Base-by-base conservation (phyloP, 2,797 vertebrate genomes). In the Rhynchonycteris naso region DNA sequence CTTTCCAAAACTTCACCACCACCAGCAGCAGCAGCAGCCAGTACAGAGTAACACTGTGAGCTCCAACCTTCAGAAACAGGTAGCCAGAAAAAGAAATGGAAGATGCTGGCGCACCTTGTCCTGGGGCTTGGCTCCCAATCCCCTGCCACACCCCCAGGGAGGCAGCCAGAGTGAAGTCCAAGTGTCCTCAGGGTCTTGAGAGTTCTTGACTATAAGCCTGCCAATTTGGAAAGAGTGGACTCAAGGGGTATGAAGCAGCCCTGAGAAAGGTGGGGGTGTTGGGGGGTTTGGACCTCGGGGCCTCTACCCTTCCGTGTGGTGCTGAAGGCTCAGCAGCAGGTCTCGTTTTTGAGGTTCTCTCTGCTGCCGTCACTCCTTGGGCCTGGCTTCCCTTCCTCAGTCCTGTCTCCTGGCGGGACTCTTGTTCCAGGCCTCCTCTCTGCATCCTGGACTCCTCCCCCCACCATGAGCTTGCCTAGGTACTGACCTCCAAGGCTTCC, bases 81-180 rank as follows among this genome's bases (percentile, higher is more conserved):
- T 5, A 5, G 14, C n/a, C 58, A 19, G 68, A 16, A 21, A 54
- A 35, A 59, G 38, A 52, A 22, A 58, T 0, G 16, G 56, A 43
- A 75, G 59, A n/a, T 11, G 8, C 16, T 2, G 24, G 3, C 0
- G 1, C 22, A 22, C 12, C 2, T 19, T 30, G 30, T 22, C 1
- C 0, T n/a, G 66, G 47, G 21, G 22, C 21, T n/a, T 16, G 54
- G 80, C 10, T 78, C 38, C 63, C 61, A 35, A 4, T 19, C 30
- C 56, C 63, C 54, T 9, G 16, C n/a, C 15, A 30, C 7, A 10
- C 15, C 69, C 7, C 21, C 11, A 28, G 22, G 24, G n/a, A 38
- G 43, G 12, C n/a, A 24, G 54, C 2, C 12, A 30, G 50, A 4
- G 16, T 22, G 3, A 22, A 33, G 5, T 21, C 21, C 28, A 15